Percentiles rank a stretch among this genome's conserved stretches.
Conservation (phyloP, 2,888 invertebrate genomes). For the Callimorpha dominula region DNA sequence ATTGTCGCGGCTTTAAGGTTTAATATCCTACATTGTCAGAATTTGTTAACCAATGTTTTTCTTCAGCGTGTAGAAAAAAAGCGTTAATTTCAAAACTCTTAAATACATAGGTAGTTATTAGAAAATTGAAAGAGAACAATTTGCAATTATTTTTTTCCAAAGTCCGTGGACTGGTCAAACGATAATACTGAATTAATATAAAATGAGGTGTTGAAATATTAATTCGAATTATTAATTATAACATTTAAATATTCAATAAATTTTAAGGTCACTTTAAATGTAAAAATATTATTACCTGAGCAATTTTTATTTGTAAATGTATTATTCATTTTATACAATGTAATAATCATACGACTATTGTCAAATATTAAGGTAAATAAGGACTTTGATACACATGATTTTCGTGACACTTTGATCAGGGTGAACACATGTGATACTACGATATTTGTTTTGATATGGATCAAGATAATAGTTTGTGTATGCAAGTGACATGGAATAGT, state of each 20-base stretch:
- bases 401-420: conserved; percentile 20
- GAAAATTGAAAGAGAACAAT: neutral
- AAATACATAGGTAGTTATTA: conserved; percentile 12
- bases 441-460: conserved; percentile 17
- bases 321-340: conserved; percentile 36
- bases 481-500: conserved; percentile 40
- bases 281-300: conserved; percentile 53
- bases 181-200: conserved; percentile 50
- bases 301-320: conserved; percentile 54
- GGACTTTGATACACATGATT: conserved; percentile 30
- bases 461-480: conserved; percentile 5
- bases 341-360: conserved; percentile 48
- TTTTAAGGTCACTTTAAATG: conserved; percentile 64
- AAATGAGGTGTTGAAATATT: conserved; percentile 24
- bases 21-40: conserved; percentile 31
- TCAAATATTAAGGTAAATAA: conserved; percentile 37
- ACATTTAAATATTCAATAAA: conserved; percentile 42
- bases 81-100: conserved; percentile 35
- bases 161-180: conserved; percentile 3
- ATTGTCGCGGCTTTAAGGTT: conserved; percentile 37
- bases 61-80: conserved; percentile 29
- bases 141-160: neutral
- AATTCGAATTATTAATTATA: conserved; percentile 39
- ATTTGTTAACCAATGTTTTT: conserved; percentile 18
- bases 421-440: conserved; percentile 8